Base-by-base conservation (phyloP, 2,888 invertebrate species). In the Mongoloraphidia duomilia region DNA sequence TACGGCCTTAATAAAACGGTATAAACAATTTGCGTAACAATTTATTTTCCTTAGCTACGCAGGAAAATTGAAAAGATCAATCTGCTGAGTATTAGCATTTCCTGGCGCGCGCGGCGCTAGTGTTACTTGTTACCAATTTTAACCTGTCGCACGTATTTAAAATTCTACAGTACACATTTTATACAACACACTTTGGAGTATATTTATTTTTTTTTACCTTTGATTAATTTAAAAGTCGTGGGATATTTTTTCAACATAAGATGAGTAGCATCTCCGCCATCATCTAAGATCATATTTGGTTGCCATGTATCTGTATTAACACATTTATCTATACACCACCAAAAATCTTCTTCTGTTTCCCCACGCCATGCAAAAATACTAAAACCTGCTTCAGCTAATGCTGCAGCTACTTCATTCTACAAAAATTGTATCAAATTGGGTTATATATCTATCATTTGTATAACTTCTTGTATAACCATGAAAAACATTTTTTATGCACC, bases 301-400 rank as follows among this genome's bases (percentile, higher is more conserved):
- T 92, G 91, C 96, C 96, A 97, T 60, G 83, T 81, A 57, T 90
- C 87, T 0, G 84, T 79, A 57, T 89, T 89, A 3, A 96, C 84
- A 66, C 95, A 94, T 63, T 88, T 88, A 69, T 96, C 95, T 59
- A 96, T 96, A 65, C 94, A 94, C 95, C 95, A 96, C 96, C 96
- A 96, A 70, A 96, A 96, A 60, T 96, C 96, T 63, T 96, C 95
- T 65, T 96, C 96, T 8, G 91, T 90, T 67, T 96, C 94, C 0
- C 94, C 93, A 49, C 94, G 85, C 96, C 96, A 96, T 10, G 95
- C 92, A 71, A 92, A 96, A 54, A 96, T 81, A 2, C 94, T 81
- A 64, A 82, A 87, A 10, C 84, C 85, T 42, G 88, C 85, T 67
- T 95, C 88, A 0, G 95, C 95, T 54, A 96, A 68, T 1, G 96